These are phyloP conservation scores for Eira barbara DNA, from an alignment of 2,113 vertebrate genomes.

Conservation along the genomic window DNA sequence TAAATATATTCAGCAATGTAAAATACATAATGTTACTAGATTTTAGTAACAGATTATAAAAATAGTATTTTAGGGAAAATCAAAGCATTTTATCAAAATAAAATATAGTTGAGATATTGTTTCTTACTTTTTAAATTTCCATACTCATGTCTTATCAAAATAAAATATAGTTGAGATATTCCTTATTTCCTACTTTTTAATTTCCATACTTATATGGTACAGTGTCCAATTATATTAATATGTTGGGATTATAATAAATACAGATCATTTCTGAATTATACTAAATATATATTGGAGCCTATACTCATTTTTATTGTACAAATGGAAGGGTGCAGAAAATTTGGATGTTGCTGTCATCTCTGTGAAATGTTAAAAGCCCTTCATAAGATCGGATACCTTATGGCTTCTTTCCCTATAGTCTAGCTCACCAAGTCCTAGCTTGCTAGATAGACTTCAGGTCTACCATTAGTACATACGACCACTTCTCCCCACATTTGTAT, in stretches of 20 bases:
- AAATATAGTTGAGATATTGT: neutral
- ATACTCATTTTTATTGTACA: neutral
- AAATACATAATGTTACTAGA: neutral
- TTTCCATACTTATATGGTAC: neutral
- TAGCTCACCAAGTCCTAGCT: neutral
- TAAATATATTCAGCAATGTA: neutral
- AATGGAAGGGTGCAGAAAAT: neutral
- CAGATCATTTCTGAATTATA: neutral
- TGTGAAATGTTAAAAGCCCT: neutral
- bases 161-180: neutral
- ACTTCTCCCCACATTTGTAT: neutral
- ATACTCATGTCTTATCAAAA: neutral
- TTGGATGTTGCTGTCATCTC: neutral
- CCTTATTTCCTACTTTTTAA: neutral
- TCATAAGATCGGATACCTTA: neutral
- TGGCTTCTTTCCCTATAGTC: neutral
- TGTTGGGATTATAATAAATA: neutral
- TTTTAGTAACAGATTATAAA: neutral
- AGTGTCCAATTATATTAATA: neutral
- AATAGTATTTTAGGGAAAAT: neutral
- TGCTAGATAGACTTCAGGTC: neutral
- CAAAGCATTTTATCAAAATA: neutral
- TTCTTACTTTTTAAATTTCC: neutral
- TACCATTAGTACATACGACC: neutral
- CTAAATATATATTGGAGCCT: neutral